Base-by-base conservation (phyloP, 1,140 invertebrate species). In the Drosophila mauritiana region DNA sequence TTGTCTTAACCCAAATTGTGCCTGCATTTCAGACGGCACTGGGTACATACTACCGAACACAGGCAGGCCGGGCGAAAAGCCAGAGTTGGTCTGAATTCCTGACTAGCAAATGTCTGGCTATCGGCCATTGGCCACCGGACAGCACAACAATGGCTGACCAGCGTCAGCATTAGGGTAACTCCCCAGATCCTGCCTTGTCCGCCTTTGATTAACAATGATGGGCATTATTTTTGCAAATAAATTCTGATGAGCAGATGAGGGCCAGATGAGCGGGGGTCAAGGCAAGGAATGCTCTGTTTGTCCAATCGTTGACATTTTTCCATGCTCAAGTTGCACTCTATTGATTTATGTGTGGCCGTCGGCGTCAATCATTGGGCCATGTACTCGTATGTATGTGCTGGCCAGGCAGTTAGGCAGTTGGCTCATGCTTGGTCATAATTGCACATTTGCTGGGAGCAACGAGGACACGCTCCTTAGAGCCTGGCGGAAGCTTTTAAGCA, bases 211-310 rank as follows among this genome's bases (percentile, higher is more conserved):
- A 86, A 79, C 83, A 86, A 79, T 86, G 83, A 83, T 86, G 79
- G 85, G 83, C 83, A 86, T 86, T 88, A 88, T 83, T 86, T 88
- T 88, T 88, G 75, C 72, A 83, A 86, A 88, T 88, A 88, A 86
- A 82, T 67, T 82, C 73, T 43, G 59, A 36, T 43, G 67, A 63
- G 54, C 22, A 45, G 48, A 37, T 39, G 39, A 52, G 10, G 11
- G 6, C 3, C 17, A 31, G 6, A 6, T n/a, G 15, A 10, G 10
- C 22, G 31, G 43, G 40, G 45, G 40, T 69, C 63, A 46, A 49
- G 58, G 49, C 43, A 57, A 56, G 61, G 45, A 45, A 65, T 63
- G 57, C 59, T 65, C 43, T 76, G 77, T 70, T 79, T 79, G 69
- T 45, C 37, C 42, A 61, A 55, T 77, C 73, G 61, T 73, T 68